Evolutionary conservation across 2,888 invertebrate species (phyloP), one percentile per base, ranked within the genome.

Genomic region (Melanotus villosus): DNA sequence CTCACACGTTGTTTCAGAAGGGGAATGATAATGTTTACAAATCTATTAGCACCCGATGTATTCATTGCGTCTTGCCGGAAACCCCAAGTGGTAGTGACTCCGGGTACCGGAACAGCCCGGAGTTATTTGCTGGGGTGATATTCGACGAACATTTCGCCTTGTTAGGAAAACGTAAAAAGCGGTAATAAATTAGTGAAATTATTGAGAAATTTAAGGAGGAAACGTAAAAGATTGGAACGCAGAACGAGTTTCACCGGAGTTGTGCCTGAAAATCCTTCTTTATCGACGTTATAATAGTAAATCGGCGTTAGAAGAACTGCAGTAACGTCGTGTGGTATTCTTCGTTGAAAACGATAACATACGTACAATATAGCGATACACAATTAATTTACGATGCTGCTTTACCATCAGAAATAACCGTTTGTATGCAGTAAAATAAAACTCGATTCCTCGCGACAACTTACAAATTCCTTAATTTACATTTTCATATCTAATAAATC

Each of bases 31-130:
- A 79, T 83, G 80, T 83, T 83, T 82, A 82, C 81, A 81, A 78
- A 80, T 81, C 82, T 83, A 83, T 83, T 83, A 83, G 82, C 79
- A 73, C 76, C 72, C 80, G 73, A 78, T 78, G 79, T 79, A 81
- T 80, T 80, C 80, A 80, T 80, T 78, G 78, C 77, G 70, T 70
- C 63, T 58, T 63, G 38, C 71, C 59, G 67, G 77, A 75, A 80
- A 78, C 79, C 78, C 79, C 77, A 77, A 79, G 77, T 77, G 76
- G 75, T 21, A 14, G 43, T 57, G 54, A 59, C 58, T 59, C 18
- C 50, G 19, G 36, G 30, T 43, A 19, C 41, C 54, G 65, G 41
- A 68, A 45, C 30, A 34, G 34, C 12, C 54, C 18, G 21, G 12
- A 60, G 18, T 34, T 7, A 14, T 30, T 41, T 12, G 5, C 34